These are phyloP conservation scores for Lithodes maja DNA, from an alignment of 2,888 invertebrate species.

Conservation along the genomic window DNA sequence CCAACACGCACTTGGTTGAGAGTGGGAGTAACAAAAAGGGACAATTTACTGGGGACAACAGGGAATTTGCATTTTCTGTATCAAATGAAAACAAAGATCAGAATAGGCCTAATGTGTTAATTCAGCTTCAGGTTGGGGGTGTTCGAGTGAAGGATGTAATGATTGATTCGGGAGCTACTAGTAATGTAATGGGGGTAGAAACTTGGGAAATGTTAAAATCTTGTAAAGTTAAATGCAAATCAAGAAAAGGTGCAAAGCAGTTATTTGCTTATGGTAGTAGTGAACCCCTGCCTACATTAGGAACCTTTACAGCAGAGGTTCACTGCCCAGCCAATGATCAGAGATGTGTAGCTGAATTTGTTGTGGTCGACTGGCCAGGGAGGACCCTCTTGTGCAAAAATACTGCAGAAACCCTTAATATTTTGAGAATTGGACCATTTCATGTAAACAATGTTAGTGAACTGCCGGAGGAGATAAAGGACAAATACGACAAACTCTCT, in stretches of 20 bases:
- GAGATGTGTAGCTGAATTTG: constrained; percentile 4
- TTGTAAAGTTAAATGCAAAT: constrained; percentile 2
- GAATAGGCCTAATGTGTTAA: neutral
- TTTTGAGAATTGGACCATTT: neutral
- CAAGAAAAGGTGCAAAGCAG: constrained; percentile 9
- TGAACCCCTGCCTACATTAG: constrained; percentile 4
- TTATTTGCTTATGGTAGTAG: constrained; percentile 2
- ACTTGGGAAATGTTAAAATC: neutral
- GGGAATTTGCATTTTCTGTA: neutral
- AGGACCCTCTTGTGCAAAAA: constrained; percentile 11
- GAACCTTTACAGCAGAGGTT: neutral
- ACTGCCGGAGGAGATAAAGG: neutral
- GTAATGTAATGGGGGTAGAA: neutral
- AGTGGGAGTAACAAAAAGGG: neutral
- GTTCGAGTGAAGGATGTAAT: neutral
- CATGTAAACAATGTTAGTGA: constrained; percentile 1
- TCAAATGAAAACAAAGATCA: neutral
- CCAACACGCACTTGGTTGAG: constrained; percentile 1
- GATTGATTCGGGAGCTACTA: neutral
- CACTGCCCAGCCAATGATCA: neutral
- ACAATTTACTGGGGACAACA: neutral
- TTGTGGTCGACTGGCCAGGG: neutral
- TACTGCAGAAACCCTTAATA: neutral
- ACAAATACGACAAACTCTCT: neutral
- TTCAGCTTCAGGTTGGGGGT: neutral